Evolutionary conservation across 2,797 vertebrate species (phyloP).

Genomic region (Alfaro cultratus): DNA sequence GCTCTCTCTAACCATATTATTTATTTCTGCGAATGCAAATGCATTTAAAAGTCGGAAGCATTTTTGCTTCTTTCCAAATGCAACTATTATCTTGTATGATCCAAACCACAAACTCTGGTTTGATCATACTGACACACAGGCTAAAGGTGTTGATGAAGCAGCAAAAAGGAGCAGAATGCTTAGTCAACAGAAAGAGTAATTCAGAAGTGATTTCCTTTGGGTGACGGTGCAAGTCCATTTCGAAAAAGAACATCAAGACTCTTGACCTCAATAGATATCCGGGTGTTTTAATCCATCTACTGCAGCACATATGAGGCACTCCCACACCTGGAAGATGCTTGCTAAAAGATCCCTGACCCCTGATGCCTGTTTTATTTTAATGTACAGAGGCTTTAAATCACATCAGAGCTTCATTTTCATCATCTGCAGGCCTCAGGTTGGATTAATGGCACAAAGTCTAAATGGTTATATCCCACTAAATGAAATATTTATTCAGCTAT

Average conservation of each 20-base stretch:
- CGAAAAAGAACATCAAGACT: constrained; percentile 22
- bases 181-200: constrained; percentile 51
- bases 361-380: constrained; percentile 6
- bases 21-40: constrained; percentile 25
- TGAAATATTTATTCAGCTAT: not conserved
- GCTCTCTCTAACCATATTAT: constrained; percentile 6
- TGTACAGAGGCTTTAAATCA: constrained; percentile 30
- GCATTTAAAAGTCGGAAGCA: constrained; percentile 40
- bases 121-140: constrained; percentile 49
- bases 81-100: constrained; percentile 28
- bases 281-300: not conserved
- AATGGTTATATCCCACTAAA: not conserved
- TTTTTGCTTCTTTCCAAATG: constrained; percentile 12
- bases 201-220: constrained; percentile 33
- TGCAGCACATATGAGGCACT: not conserved
- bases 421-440: constrained; percentile 23
- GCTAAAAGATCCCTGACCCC: constrained; percentile 7
- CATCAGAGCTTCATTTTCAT: constrained; percentile 32
- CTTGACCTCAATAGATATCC: constrained; percentile 29
- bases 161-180: constrained; percentile 43
- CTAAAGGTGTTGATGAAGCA: constrained; percentile 19
- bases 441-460: constrained; percentile 7
- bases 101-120: constrained; percentile 38
- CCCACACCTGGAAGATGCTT: constrained; percentile 19
- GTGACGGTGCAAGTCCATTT: constrained; percentile 23